These are phyloP conservation scores for Drosophila willistoni DNA, from an alignment of 1,140 invertebrate species.

Conservation along the genomic window DNA sequence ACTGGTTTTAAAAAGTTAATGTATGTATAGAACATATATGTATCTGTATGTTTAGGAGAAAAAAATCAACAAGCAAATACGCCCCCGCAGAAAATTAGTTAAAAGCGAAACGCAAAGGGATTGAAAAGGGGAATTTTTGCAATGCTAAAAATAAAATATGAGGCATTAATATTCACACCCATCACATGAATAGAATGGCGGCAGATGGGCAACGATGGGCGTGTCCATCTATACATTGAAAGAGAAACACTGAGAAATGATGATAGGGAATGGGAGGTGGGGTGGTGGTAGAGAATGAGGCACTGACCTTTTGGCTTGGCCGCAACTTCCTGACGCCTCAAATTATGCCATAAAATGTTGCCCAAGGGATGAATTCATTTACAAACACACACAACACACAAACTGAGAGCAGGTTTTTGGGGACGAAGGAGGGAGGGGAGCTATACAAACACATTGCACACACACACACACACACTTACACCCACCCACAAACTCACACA, in stretches of 20 bases:
- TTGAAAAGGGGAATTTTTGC: slow-evolving; percentile 26
- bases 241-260: background rate
- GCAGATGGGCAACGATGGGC: slow-evolving; percentile 4
- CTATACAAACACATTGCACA: slow-evolving; percentile 5
- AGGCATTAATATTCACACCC: slow-evolving; percentile 78
- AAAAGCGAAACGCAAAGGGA: slow-evolving; percentile 61
- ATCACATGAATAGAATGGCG: slow-evolving; percentile 31
- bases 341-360: slow-evolving; percentile 80
- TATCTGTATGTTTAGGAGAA: slow-evolving; percentile 29
- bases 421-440: background rate
- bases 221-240: background rate
- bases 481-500: slow-evolving; percentile 11
- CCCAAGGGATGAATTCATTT: slow-evolving; percentile 80
- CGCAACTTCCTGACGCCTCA: slow-evolving; percentile 73
- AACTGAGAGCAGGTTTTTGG: background rate
- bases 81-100: slow-evolving; percentile 36
- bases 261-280: background rate
- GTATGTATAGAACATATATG: slow-evolving; percentile 22
- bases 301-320: slow-evolving; percentile 59
- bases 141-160: slow-evolving; percentile 71
- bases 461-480: background rate
- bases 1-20: background rate
- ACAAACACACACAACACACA: slow-evolving; percentile 29
- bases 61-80: slow-evolving; percentile 61
- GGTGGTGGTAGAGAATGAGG: slow-evolving; percentile 14